Conservation (phyloP, 2,888 invertebrate genomes). For the Emmelina monodactyla region DNA sequence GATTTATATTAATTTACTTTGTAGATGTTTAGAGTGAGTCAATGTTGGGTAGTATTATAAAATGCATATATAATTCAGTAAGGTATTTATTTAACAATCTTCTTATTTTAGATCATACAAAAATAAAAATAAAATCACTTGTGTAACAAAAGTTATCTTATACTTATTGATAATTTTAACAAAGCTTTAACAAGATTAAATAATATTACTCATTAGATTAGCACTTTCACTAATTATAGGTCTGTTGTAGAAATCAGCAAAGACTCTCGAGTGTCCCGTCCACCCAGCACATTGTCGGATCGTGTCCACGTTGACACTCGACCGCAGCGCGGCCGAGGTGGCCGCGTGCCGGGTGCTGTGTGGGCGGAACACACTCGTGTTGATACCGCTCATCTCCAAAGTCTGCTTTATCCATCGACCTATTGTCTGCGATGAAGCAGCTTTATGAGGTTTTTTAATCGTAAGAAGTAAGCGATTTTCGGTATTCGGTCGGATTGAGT, state of each 20-base stretch:
- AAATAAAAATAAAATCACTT: too few relatives aligned
- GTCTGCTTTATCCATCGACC: constrained; percentile 9
- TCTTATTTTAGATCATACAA: too few relatives aligned
- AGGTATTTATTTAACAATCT: too few relatives aligned
- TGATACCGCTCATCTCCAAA: constrained; percentile 3
- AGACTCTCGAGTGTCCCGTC: constrained; percentile 1
- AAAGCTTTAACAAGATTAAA: too few relatives aligned
- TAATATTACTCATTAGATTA: too few relatives aligned
- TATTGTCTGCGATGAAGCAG: constrained; percentile 5
- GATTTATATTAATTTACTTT: too few relatives aligned
- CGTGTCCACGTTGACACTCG: constrained; percentile 2
- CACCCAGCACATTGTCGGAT: constrained; percentile 4
- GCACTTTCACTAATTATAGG: not conserved
- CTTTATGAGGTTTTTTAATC: constrained; percentile 5
- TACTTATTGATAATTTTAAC: too few relatives aligned
- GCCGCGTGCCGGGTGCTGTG: constrained; percentile 5
- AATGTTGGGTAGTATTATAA: too few relatives aligned
- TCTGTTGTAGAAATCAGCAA: constrained; percentile 2
- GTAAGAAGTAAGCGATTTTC: constrained; percentile 4
- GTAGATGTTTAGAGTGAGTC: too few relatives aligned
- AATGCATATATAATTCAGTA: too few relatives aligned
- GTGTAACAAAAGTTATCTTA: too few relatives aligned
- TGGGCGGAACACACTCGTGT: constrained; percentile 1
- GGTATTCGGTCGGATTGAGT: not conserved
- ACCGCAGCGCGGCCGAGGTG: constrained; percentile 3